Percentiles rank a stretch among this genome's conserved stretches.
phyloP scores from a whole-genome alignment of 2,797 vertebrate genomes.

The Lacerta bilineata region DNA sequence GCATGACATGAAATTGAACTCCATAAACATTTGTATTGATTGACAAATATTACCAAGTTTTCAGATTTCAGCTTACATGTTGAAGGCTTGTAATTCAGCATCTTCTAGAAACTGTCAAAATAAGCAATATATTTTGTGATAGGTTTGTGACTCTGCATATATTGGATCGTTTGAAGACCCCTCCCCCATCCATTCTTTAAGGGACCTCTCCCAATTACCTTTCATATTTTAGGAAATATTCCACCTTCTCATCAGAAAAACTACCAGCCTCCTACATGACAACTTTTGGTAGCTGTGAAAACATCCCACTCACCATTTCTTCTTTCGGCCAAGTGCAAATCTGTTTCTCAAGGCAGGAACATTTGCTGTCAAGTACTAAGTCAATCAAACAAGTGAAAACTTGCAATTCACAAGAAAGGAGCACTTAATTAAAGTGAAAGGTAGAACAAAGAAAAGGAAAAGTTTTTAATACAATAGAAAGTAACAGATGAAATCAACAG shows the following conservation, averaged over 20 bases:
- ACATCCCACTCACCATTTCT: constrained; percentile 13
- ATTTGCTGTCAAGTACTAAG: constrained; percentile 4
- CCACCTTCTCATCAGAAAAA: neutral
- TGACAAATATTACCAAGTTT: neutral
- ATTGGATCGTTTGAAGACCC: neutral
- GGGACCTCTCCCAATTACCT: too few species aligned
- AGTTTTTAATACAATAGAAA: neutral
- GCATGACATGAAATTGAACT: neutral
- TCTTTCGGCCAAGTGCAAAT: constrained; percentile 2
- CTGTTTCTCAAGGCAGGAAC: constrained; percentile 11
- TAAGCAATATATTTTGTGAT: neutral
- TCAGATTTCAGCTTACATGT: constrained; percentile 16
- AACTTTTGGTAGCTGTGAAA: constrained; percentile 22
- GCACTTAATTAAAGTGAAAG: constrained; percentile 1
- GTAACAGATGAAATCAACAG: neutral
- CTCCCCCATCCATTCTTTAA: neutral
- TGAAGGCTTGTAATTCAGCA: neutral
- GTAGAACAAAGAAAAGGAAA: neutral
- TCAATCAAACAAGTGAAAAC: constrained; percentile 17
- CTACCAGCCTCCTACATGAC: constrained; percentile 2
- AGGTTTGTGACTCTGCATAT: neutral
- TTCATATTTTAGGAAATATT: constrained; percentile 14
- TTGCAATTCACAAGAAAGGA: constrained; percentile 1
- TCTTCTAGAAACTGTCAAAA: neutral
- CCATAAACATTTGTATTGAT: neutral